phyloP scores from a whole-genome alignment of 1,140 invertebrate species.

The Sitophilus oryzae region DNA sequence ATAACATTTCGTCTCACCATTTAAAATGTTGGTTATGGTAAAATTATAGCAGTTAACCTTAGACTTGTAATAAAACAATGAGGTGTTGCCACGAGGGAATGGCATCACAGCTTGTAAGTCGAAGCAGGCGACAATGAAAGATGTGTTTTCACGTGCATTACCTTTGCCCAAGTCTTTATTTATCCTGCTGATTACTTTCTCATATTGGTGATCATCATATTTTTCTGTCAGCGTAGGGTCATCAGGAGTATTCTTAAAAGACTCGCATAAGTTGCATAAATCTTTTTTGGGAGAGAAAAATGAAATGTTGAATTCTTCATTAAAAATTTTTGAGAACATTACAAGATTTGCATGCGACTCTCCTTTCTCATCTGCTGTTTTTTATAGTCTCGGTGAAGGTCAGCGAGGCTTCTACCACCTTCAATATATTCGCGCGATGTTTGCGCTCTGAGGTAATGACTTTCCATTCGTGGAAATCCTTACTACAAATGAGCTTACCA shows the following conservation, averaged over 20 bases:
- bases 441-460: no score
- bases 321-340: conserved; percentile 3
- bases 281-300: conserved; percentile 1
- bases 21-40: no score
- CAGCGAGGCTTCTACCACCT: background rate
- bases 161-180: background rate
- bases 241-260: background rate
- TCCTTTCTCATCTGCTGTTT: conserved; percentile 1
- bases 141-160: background rate
- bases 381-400: conserved; percentile 2
- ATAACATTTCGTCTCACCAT: no score
- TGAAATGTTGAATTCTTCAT: conserved; percentile 1
- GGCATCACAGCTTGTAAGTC: conserved; percentile 2
- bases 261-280: no score
- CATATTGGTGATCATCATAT: background rate
- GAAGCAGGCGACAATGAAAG: no score
- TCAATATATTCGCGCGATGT: background rate
- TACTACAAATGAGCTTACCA: conserved; percentile 5
- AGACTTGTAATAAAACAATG: no score
- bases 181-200: conserved; percentile 1
- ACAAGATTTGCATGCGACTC: background rate
- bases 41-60: no score
- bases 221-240: background rate
- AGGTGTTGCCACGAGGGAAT: background rate
- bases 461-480: conserved; percentile 3